phyloP scores from a whole-genome alignment of 1,140 invertebrate species.

The Lordiphosa collinella region DNA sequence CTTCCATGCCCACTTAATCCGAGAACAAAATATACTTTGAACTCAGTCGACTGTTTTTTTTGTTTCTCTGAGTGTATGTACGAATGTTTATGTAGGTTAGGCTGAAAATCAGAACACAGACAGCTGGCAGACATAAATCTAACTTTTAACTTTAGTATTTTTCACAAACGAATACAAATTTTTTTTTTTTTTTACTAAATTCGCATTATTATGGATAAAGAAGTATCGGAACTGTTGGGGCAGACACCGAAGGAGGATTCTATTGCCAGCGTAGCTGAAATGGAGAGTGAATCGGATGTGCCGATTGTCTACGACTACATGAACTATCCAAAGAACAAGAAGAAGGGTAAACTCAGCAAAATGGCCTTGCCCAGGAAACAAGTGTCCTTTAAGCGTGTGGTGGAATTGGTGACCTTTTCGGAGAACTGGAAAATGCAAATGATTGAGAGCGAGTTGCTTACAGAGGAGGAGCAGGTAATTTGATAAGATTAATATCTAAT shows the following conservation, averaged over 20 bases:
- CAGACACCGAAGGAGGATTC: no score
- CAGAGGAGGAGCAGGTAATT: constrained; percentile 56
- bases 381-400: constrained; percentile 45
- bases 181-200: constrained; percentile 6
- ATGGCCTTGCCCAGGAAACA: constrained; percentile 5
- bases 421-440: constrained; percentile 45
- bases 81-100: no score
- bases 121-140: no score
- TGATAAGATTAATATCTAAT: not conserved
- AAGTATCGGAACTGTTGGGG: not conserved
- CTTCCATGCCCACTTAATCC: no score
- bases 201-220: constrained; percentile 8
- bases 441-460: constrained; percentile 26
- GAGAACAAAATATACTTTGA: no score
- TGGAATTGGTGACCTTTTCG: constrained; percentile 46
- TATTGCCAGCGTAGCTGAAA: not conserved
- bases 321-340: constrained; percentile 38
- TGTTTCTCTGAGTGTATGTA: no score
- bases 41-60: no score
- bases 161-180: no score
- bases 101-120: no score
- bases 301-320: constrained; percentile 49
- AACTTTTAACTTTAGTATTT: not conserved
- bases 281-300: not conserved
- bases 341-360: constrained; percentile 18